These are phyloP conservation scores for Cyprinodon variegatus DNA, from an alignment of 2,113 vertebrate species.

Conservation along the genomic window DNA sequence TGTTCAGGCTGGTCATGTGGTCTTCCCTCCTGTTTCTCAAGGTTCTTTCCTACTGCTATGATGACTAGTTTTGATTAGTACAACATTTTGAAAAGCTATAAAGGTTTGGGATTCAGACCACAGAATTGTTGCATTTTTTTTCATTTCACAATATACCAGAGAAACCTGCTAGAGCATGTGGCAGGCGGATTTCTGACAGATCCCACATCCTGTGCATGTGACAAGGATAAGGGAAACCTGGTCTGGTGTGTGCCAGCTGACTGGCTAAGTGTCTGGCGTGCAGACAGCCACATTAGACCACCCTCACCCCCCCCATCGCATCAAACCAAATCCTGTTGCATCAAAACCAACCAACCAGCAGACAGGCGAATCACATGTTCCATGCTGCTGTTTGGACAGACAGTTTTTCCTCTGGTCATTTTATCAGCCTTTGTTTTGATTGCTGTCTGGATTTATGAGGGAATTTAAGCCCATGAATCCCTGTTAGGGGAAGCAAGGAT, in stretches of 20 bases:
- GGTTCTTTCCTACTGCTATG: constrained; percentile 41
- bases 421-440: constrained; percentile 72
- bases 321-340: constrained; percentile 73
- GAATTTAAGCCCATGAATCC: constrained; percentile 59
- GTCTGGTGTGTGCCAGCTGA: constrained; percentile 48
- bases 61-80: constrained; percentile 50
- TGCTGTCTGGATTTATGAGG: constrained; percentile 71
- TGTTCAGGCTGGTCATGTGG: constrained; percentile 7
- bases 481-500: constrained; percentile 63
- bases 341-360: constrained; percentile 72
- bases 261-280: constrained; percentile 26
- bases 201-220: constrained; percentile 62
- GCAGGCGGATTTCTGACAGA: constrained; percentile 20
- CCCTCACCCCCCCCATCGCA: constrained; percentile 1
- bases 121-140: constrained; percentile 23
- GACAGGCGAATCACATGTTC: constrained; percentile 72
- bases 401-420: constrained; percentile 44
- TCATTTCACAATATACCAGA: constrained; percentile 1
- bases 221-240: constrained; percentile 63
- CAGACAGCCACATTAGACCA: constrained; percentile 65
- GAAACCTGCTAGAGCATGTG: constrained; percentile 25
- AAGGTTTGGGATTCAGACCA: constrained; percentile 21
- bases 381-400: constrained; percentile 66
- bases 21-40: constrained; percentile 41
- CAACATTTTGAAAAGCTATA: constrained; percentile 19